Percentiles rank a stretch among this genome's conserved stretches.
Evolutionary conservation across 2,113 vertebrate species (phyloP).

Genomic region (Corythoichthys intestinalis): DNA sequence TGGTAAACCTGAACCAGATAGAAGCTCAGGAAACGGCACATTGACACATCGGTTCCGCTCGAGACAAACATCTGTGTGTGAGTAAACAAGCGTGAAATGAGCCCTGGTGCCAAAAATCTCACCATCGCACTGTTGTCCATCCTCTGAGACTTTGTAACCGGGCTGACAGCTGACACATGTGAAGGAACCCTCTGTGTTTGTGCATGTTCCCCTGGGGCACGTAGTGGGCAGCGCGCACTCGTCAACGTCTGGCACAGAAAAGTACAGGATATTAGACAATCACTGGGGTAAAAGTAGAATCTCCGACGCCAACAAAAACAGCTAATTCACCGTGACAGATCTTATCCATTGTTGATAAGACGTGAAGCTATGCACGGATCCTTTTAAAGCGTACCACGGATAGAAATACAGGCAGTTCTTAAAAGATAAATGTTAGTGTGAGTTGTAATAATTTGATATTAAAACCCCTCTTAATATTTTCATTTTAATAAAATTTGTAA

Average conservation of each 20-base stretch:
- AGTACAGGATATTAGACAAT: conserved; percentile 27
- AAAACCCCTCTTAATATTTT: no score
- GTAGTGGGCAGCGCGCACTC: conserved; percentile 59
- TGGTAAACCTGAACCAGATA: conserved; percentile 32
- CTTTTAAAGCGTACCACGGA: background rate
- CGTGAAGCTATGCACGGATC: background rate
- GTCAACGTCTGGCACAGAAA: conserved; percentile 63
- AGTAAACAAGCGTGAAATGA: conserved; percentile 17
- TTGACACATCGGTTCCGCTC: background rate
- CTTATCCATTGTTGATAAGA: conserved; percentile 6
- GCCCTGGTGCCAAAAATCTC: conserved; percentile 26
- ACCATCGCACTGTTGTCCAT: conserved; percentile 67
- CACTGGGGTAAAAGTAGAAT: background rate
- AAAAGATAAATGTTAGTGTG: no score
- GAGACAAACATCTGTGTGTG: conserved; percentile 23
- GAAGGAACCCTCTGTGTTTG: conserved; percentile 69
- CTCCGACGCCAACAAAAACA: conserved; percentile 13
- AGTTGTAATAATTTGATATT: no score
- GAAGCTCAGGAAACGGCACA: conserved; percentile 14
- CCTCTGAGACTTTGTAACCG: conserved; percentile 61
- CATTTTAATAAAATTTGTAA: no score
- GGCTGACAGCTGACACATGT: conserved; percentile 59
- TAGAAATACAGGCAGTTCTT: no score
- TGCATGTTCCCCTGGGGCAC: conserved; percentile 65
- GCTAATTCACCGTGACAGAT: conserved; percentile 6